Evolutionary conservation across 2,113 vertebrate species (phyloP), one percentile per base, ranked within the genome.

Genomic region (Cyanoderma ruficeps): DNA sequence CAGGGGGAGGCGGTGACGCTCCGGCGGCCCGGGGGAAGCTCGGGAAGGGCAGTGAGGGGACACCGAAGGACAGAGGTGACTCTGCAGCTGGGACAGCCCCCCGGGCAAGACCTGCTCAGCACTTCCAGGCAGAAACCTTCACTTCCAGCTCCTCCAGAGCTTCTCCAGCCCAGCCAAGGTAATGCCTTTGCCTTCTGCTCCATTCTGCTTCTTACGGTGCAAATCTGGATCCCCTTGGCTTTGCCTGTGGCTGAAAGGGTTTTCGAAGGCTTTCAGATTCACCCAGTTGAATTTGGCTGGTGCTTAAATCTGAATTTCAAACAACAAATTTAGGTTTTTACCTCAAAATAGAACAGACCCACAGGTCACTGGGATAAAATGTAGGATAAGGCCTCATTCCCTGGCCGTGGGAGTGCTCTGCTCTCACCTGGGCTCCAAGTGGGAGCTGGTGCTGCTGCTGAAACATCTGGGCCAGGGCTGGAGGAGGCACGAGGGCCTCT

Each of bases 131-230:
- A 3, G 97, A 97, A 71, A 44, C 65, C 37, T 87, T 93, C 13
- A 6, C 52, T 4, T 28, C 97, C 56, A 68, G 78, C 83, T 93
- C 76, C 42, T 47, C 59, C 0, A 60, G 52, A 33, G 10, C 76
- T 8, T n/a, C 95, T 67, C 67, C 95, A 42, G 13, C 72, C 18
- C 96, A 90, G 31, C 68, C 86, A 2, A 97, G 98, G 98, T 98
- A 90, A 87, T 2, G 0, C 46, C 28, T 63, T 52, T 28, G 37
- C n/a, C 72, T 50, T 60, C 25, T 0, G 0, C 2, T 22, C 21
- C n/a, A 0, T 5, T 42, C 14, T 1, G 0, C 39, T 42, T 30
- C 37, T 22, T 8, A 1, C 0, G 2, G 10, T 15, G 42, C 28
- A 20, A 2, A 11, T 37, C 22, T 37, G 41, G 13, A 7, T 49